These are phyloP conservation scores for Pasiphila rectangulata DNA, from an alignment of 2,888 invertebrate species.

Conservation along the genomic window DNA sequence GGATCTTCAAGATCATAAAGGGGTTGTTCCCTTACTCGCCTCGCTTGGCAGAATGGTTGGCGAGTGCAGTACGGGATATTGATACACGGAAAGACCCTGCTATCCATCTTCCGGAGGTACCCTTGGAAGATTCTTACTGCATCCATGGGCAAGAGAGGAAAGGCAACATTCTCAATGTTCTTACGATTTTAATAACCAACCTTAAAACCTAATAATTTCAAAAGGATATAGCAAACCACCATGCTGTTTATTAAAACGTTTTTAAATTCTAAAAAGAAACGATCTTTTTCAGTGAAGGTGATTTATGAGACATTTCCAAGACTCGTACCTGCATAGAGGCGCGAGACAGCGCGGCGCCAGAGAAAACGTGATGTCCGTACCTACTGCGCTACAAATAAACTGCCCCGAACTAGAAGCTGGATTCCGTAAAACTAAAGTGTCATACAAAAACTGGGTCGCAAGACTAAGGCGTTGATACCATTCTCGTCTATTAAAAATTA, in stretches of 20 bases:
- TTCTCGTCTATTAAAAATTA: slow-evolving; percentile 71
- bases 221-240: no score
- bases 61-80: no score
- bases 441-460: slow-evolving; percentile 61
- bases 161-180: no score
- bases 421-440: slow-evolving; percentile 48
- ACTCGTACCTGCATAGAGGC: slow-evolving; percentile 42
- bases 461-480: slow-evolving; percentile 55
- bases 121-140: no score
- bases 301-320: slow-evolving; percentile 59
- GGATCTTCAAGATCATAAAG: no score
- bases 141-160: no score
- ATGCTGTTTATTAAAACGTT: neutral
- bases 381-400: slow-evolving; percentile 37
- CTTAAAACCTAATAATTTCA: neutral
- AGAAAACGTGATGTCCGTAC: slow-evolving; percentile 41
- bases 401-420: slow-evolving; percentile 39
- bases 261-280: slow-evolving; percentile 34
- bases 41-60: no score
- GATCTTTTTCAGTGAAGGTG: slow-evolving; percentile 31
- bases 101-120: no score
- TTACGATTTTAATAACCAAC: no score
- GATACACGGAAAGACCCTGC: no score
- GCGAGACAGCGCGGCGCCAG: slow-evolving; percentile 58
- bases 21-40: no score